Evolutionary conservation across 2,113 vertebrate species (phyloP).

Genomic region (Tiliqua scincoides): DNA sequence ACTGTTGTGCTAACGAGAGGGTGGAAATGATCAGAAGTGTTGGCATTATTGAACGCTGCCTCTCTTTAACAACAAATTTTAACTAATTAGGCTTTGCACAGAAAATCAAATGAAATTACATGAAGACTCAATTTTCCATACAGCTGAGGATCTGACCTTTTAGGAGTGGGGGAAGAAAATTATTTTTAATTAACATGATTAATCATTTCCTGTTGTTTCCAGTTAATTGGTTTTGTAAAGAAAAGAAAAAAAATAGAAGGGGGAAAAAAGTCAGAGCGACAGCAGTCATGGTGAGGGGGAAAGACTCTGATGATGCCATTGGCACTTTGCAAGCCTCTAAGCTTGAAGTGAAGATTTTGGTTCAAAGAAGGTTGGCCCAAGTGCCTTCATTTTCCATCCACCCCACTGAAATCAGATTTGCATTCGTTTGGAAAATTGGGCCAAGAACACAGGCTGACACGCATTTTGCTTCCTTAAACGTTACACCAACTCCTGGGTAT

Average conservation of each 20-base stretch:
- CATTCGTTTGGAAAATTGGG: not conserved
- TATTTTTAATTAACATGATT: constrained; percentile 80
- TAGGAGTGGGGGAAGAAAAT: constrained; percentile 68
- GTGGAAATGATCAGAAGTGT: constrained; percentile 55
- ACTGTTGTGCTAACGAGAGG: constrained; percentile 44
- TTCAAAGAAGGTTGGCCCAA: not conserved
- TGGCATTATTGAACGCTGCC: constrained; percentile 50
- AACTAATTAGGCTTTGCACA: constrained; percentile 77
- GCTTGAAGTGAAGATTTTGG: not conserved
- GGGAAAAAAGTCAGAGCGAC: too few species aligned
- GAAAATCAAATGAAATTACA: constrained; percentile 74
- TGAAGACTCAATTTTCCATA: constrained; percentile 74
- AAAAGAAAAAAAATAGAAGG: constrained; percentile 3
- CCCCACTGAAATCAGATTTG: not conserved
- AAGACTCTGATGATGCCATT: constrained; percentile 30
- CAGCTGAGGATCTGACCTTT: constrained; percentile 75
- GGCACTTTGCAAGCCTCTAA: constrained; percentile 41
- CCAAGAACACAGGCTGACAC: too few species aligned
- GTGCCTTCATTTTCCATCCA: not conserved
- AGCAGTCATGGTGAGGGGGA: constrained; percentile 13
- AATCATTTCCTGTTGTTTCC: constrained; percentile 73
- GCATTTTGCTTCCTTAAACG: too few species aligned
- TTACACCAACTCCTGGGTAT: too few species aligned
- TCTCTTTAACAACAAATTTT: constrained; percentile 72
- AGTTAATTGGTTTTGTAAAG: constrained; percentile 71